Percentiles rank a stretch among this genome's conserved stretches.
Evolutionary conservation across 2,888 invertebrate species (phyloP).

Genomic region (Idaea aversata): DNA sequence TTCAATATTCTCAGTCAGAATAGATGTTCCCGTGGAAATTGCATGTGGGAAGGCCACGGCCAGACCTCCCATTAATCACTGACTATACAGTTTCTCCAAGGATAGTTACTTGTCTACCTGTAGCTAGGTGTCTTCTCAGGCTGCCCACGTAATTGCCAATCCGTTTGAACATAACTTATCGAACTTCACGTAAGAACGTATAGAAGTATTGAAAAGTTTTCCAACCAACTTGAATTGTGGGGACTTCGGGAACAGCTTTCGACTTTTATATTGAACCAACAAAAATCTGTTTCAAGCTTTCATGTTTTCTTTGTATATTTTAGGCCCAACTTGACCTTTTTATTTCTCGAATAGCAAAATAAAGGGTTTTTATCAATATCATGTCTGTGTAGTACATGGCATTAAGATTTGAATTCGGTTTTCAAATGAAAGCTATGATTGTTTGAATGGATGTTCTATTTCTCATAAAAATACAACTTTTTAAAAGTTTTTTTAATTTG

Average conservation of each 20-base stretch:
- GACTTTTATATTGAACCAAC: neutral
- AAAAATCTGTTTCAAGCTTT: neutral
- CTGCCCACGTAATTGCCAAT: constrained; percentile 17
- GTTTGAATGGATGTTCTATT: too few relatives aligned
- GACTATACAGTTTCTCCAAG: neutral
- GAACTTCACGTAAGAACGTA: neutral
- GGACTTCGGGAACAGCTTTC: neutral
- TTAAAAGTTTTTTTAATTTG: too few relatives aligned
- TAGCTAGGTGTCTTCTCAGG: constrained; percentile 7
- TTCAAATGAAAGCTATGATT: too few relatives aligned
- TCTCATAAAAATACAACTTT: too few relatives aligned
- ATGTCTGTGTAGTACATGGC: too few relatives aligned
- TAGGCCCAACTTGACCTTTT: too few relatives aligned
- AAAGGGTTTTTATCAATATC: too few relatives aligned
- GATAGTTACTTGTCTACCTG: neutral
- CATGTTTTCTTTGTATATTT: too few relatives aligned
- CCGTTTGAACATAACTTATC: neutral
- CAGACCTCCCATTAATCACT: neutral
- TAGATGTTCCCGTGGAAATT: neutral
- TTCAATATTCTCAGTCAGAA: constrained; percentile 1
- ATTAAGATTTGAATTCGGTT: too few relatives aligned
- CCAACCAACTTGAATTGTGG: neutral
- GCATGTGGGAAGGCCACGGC: constrained; percentile 2
- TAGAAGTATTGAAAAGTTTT: neutral
- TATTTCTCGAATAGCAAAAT: too few relatives aligned